phyloP scores from a whole-genome alignment of 2,797 vertebrate genomes.

The Falco peregrinus region DNA sequence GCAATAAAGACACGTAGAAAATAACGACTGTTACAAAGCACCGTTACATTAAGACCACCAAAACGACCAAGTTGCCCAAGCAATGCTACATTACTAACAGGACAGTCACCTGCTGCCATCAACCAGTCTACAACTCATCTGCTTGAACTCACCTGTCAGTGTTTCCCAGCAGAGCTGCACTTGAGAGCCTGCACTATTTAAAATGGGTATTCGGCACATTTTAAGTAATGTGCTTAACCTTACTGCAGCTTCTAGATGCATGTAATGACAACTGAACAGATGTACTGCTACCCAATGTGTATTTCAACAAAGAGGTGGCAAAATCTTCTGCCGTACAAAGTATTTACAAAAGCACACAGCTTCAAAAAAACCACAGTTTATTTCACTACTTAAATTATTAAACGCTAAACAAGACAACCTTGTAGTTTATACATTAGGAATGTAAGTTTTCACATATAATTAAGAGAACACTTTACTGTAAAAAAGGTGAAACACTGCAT shows the following conservation, averaged over 20 bases:
- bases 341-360: slow-evolving; percentile 50
- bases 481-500: slow-evolving; percentile 41
- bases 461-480: slow-evolving; percentile 43
- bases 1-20: background rate
- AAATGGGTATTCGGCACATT: background rate
- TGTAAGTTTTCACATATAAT: slow-evolving; percentile 60
- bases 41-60: background rate
- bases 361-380: slow-evolving; percentile 60
- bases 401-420: slow-evolving; percentile 54
- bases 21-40: background rate
- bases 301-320: slow-evolving; percentile 27
- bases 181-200: background rate
- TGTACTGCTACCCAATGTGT: background rate
- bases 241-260: background rate
- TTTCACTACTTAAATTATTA: slow-evolving; percentile 60
- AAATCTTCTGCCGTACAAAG: background rate
- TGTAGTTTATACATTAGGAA: slow-evolving; percentile 62
- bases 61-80: background rate
- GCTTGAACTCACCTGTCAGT: rapidly evolving
- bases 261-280: background rate
- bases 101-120: background rate
- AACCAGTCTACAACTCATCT: background rate
- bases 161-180: background rate
- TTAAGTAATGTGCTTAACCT: background rate
- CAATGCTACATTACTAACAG: background rate